phyloP scores from a whole-genome alignment of 2,888 invertebrate genomes.

The Drosophila aldrichi region DNA sequence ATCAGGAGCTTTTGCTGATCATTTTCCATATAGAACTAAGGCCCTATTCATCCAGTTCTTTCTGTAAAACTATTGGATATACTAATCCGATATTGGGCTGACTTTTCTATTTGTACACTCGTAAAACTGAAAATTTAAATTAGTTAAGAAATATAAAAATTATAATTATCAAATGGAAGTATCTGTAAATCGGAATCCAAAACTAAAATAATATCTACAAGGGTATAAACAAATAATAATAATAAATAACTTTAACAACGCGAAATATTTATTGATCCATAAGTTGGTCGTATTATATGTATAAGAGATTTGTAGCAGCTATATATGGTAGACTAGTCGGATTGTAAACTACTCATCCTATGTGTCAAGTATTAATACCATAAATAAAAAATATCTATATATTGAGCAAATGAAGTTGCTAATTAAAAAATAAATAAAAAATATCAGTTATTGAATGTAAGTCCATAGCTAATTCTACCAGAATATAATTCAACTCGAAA shows the following conservation, averaged over 20 bases:
- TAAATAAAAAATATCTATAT: slow-evolving; percentile 29
- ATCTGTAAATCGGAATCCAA: background rate
- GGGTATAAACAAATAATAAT: background rate
- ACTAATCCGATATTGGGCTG: background rate
- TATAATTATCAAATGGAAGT: background rate
- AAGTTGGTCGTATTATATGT: slow-evolving; percentile 41
- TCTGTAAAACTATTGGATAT: background rate
- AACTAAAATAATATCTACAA: slow-evolving; percentile 3
- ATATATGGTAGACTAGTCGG: slow-evolving; percentile 51
- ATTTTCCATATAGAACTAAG: background rate
- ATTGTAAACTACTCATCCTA: slow-evolving; percentile 61
- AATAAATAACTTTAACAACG: slow-evolving; percentile 3
- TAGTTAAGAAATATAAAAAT: background rate
- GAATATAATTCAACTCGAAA: slow-evolving; percentile 60
- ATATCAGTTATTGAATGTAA: slow-evolving; percentile 60
- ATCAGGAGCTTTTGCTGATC: background rate
- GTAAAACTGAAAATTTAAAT: background rate
- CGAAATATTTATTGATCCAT: slow-evolving; percentile 24
- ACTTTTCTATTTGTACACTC: background rate
- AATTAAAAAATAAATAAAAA: slow-evolving; percentile 25
- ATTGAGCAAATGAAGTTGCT: slow-evolving; percentile 10
- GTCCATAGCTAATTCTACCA: slow-evolving; percentile 47
- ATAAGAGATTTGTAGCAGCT: slow-evolving; percentile 59
- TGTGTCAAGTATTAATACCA: slow-evolving; percentile 58
- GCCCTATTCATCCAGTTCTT: too few species aligned